Evolutionary conservation across 1,140 invertebrate species (phyloP).

Genomic region (Phthorimaea operculella): DNA sequence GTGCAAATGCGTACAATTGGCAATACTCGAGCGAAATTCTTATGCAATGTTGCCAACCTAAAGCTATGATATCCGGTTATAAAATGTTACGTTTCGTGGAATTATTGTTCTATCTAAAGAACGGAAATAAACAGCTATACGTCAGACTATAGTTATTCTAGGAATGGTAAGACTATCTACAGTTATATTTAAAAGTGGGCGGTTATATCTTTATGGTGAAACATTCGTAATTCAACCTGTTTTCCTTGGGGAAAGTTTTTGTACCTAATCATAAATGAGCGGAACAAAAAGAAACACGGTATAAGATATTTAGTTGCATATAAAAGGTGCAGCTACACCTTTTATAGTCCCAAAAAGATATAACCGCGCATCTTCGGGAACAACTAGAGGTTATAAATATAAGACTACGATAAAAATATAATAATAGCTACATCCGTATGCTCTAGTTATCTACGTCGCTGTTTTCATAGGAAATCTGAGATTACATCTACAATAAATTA

Average conservation of each 20-base stretch:
- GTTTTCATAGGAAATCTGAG: slow-evolving; percentile 29
- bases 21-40: neutral
- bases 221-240: too few relatives aligned
- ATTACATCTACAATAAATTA: slow-evolving; percentile 18
- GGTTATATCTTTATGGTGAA: too few relatives aligned
- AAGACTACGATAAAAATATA: slow-evolving; percentile 12
- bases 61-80: neutral
- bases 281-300: too few relatives aligned
- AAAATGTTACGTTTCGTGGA: neutral
- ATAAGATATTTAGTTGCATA: too few relatives aligned
- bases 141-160: slow-evolving; percentile 22
- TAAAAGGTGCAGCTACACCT: too few relatives aligned
- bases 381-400: slow-evolving; percentile 8
- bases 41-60: neutral
- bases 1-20: neutral
- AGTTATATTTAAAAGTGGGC: neutral
- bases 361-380: slow-evolving; percentile 4
- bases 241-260: too few relatives aligned
- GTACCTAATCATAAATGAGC: too few relatives aligned
- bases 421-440: slow-evolving; percentile 18
- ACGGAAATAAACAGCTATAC: slow-evolving; percentile 10
- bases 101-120: slow-evolving; percentile 19
- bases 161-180: slow-evolving; percentile 23
- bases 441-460: slow-evolving; percentile 29
- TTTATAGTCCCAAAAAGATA: too few relatives aligned